Base-by-base conservation (phyloP, 2,888 invertebrate genomes). In the Dinocampus coccinellae region DNA sequence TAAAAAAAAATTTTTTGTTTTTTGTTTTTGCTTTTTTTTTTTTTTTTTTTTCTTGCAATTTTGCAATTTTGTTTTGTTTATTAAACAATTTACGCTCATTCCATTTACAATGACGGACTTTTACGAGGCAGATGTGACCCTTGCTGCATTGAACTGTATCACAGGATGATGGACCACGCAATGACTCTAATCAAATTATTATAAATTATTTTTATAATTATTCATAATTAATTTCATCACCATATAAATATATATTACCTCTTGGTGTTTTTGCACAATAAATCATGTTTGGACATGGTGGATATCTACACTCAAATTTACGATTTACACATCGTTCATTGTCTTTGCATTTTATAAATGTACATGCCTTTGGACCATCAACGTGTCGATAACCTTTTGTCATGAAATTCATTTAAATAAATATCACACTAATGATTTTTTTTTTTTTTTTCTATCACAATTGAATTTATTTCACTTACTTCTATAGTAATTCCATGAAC, bases 261-360 rank as follows among this genome's bases (percentile, higher is more conserved):
- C 65, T 79, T 61, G 71, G 74, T 1, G 82, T 78, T 71, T 75
- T 83, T 1, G 84, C 78, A 55, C 85, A 85, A 16, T 81, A 85
- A 3, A 80, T 62, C 85, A 85, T 85, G 13, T 70, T 76, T 1
- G 85, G 84, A 70, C 85, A 85, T 0, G 83, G 80, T 52, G 79
- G 76, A 62, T 77, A 69, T 61, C 77, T 77, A 69, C 85, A 85
- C 77, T 80, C 81, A 68, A 84, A 85, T 34, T 79, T 83, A 52
- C 84, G 78, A 29, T 74, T 78, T 0, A 84, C 79, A 53, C 85
- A 85, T 24, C 75, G 71, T 1, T 81, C 80, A 9, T 75, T 76
- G 2, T 64, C 73, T 9, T 73, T 76, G 66, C 85, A 85, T 2
- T 70, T 76, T 6, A 83, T 29, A 33, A 76, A 72, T 1, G 76